phyloP scores from a whole-genome alignment of 2,797 vertebrate genomes.

The Periophthalmus magnuspinnatus region DNA sequence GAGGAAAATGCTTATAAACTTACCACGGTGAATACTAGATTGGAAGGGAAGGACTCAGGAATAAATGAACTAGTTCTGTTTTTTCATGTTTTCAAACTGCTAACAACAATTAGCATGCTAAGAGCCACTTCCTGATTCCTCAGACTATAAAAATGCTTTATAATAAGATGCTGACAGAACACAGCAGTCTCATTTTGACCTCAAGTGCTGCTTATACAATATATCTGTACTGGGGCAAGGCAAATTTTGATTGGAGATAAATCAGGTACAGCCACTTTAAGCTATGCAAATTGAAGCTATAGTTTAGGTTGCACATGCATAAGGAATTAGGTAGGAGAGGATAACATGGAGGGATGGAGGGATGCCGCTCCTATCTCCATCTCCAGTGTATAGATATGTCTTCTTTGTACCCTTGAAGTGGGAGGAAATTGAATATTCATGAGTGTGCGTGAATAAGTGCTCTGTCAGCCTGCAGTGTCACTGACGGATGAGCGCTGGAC shows the following conservation, averaged over 20 bases:
- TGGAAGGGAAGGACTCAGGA: too few species aligned
- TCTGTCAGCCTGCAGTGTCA: slow-evolving; percentile 85
- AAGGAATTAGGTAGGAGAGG: slow-evolving; percentile 31
- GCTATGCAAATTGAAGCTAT: slow-evolving; percentile 60
- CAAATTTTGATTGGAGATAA: too few species aligned
- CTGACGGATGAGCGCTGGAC: slow-evolving; percentile 86
- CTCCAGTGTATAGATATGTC: slow-evolving; percentile 68
- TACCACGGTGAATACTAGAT: too few species aligned
- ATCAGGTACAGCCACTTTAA: neutral
- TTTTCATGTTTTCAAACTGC: too few species aligned
- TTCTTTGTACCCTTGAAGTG: slow-evolving; percentile 76
- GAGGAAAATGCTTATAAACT: slow-evolving; percentile 41
- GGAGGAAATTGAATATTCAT: slow-evolving; percentile 87
- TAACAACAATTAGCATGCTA: too few species aligned
- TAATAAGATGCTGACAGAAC: too few species aligned
- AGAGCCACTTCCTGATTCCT: too few species aligned
- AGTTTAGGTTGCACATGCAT: slow-evolving; percentile 58
- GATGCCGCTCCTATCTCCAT: slow-evolving; percentile 44
- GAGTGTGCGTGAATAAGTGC: slow-evolving; percentile 86
- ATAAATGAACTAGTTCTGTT: too few species aligned
- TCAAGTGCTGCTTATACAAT: too few species aligned
- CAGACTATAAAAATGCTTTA: too few species aligned
- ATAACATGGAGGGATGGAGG: slow-evolving; percentile 33
- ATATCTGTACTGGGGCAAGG: too few species aligned
- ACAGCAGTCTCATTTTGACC: too few species aligned